Percentiles rank a stretch among this genome's conserved stretches.
phyloP scores from a whole-genome alignment of 2,113 vertebrate genomes.

The Calyptommatus sinebrachiatus region DNA sequence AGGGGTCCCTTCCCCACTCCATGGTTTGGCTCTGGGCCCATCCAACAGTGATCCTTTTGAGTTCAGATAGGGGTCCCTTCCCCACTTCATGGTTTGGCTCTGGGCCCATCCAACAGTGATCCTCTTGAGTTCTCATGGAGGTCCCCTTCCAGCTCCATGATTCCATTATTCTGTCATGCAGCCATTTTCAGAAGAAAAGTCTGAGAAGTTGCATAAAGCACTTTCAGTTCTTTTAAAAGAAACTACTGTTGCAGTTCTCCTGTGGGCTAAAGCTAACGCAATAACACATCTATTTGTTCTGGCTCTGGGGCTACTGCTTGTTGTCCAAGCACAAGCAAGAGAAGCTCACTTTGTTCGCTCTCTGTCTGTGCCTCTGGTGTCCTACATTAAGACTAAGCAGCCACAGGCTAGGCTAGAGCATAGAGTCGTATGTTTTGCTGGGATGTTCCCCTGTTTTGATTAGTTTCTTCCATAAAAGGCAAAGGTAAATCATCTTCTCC shows the following conservation, averaged over 20 bases:
- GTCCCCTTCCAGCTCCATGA: too few species aligned
- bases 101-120: too few species aligned
- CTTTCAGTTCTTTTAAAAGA: neutral
- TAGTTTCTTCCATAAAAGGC: slow-evolving; percentile 54
- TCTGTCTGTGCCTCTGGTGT: neutral
- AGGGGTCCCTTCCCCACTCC: too few species aligned
- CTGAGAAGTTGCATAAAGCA: neutral
- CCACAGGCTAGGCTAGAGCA: slow-evolving; percentile 52
- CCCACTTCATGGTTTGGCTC: too few species aligned
- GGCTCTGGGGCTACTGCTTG: neutral
- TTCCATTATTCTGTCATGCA: neutral
- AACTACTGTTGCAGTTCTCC: neutral
- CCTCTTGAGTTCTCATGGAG: too few species aligned
- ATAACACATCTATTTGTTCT: neutral
- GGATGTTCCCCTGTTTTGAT: slow-evolving; percentile 50
- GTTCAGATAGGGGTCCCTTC: too few species aligned
- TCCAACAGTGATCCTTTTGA: too few species aligned
- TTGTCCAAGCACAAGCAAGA: rapidly evolving
- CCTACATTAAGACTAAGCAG: slow-evolving; percentile 31
- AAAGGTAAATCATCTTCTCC: slow-evolving; percentile 56
- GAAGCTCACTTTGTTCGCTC: slow-evolving; percentile 28
- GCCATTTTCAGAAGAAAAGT: neutral
- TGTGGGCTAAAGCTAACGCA: neutral
- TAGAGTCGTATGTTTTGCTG: slow-evolving; percentile 50
- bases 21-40: too few species aligned